Conservation (phyloP, 2,113 vertebrate genomes). For the Chauna torquata region DNA sequence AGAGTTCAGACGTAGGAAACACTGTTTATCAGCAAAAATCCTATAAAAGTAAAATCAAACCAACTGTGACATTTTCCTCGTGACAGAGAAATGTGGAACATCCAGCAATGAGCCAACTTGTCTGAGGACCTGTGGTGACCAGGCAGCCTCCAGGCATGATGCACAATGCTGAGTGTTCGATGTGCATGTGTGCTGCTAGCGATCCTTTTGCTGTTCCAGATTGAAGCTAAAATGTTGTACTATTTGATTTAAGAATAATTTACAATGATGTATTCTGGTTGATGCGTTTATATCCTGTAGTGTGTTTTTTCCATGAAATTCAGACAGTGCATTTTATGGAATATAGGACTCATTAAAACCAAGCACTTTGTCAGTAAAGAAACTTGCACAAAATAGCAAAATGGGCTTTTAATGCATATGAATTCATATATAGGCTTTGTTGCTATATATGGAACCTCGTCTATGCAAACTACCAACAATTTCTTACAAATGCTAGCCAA, state of each 20-base stretch:
- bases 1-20: background rate
- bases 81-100: background rate
- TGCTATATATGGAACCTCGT: background rate
- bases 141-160: background rate
- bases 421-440: background rate
- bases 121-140: background rate
- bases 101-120: background rate
- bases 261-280: background rate
- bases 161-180: rapidly evolving
- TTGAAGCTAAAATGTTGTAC: background rate
- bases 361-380: background rate
- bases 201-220: background rate
- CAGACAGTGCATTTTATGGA: background rate
- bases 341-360: background rate
- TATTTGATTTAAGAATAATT: background rate
- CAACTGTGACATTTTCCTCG: background rate
- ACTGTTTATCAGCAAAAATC: background rate
- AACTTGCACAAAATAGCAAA: background rate
- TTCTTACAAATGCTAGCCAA: background rate
- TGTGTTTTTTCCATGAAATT: background rate
- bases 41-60: background rate
- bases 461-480: background rate
- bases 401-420: background rate
- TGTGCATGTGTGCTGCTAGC: background rate
- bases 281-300: background rate